These are phyloP conservation scores for Sarcophaga variegata DNA, from an alignment of 2,888 invertebrate species.

Conservation along the genomic window DNA sequence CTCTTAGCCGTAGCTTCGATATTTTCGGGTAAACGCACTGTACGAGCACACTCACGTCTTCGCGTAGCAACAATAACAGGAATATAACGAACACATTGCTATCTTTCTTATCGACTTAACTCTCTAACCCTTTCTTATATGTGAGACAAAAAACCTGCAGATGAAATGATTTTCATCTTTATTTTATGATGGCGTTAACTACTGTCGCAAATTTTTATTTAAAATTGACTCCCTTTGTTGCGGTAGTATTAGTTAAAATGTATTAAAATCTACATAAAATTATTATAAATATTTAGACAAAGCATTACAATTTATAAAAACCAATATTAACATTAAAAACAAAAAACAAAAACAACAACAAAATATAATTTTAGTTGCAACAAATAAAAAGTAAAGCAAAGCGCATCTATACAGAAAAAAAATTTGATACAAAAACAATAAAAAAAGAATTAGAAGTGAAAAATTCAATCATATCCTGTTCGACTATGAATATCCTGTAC, in stretches of 20 bases:
- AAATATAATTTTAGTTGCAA: conserved; percentile 24
- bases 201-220: conserved; percentile 34
- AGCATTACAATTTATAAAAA: conserved; percentile 73
- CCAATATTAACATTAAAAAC: conserved; percentile 62
- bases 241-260: conserved; percentile 60
- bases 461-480: neutral
- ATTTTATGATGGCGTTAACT: neutral
- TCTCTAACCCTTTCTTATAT: no score
- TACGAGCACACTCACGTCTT: no score
- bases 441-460: conserved; percentile 1
- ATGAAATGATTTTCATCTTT: neutral
- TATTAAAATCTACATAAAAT: conserved; percentile 78
- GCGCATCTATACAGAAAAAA: conserved; percentile 4
- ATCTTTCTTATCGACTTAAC: no score
- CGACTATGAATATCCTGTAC: no score
- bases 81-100: no score
- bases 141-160: neutral
- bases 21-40: no score
- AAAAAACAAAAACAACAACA: conserved; percentile 16
- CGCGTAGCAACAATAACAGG: no score
- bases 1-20: no score
- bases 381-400: neutral
- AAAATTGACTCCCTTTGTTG: conserved; percentile 41
- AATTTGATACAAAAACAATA: conserved; percentile 36
- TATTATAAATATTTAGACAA: conserved; percentile 79